phyloP scores from a whole-genome alignment of 2,888 invertebrate genomes.

The Phyllotreta cruciferae region DNA sequence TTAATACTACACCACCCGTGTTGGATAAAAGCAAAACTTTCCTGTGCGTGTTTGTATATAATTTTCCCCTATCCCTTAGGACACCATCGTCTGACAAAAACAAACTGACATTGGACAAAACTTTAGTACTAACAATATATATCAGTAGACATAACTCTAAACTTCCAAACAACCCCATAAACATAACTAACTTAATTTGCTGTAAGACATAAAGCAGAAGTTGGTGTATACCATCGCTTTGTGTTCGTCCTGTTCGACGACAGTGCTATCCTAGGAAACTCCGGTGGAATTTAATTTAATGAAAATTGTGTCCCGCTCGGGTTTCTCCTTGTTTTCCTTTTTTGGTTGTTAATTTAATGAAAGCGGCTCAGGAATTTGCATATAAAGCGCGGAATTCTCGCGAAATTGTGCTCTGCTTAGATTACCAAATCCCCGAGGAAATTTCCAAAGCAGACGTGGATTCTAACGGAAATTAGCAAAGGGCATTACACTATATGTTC shows the following conservation, averaged over 20 bases:
- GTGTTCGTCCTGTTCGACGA: not conserved
- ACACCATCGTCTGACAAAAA: constrained; percentile 46
- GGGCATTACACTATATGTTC: too few relatives aligned
- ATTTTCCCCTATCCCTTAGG: constrained; percentile 17
- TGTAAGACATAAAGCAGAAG: constrained; percentile 53
- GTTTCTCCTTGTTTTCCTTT: constrained; percentile 16
- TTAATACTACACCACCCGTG: too few relatives aligned
- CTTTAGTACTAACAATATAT: constrained; percentile 50
- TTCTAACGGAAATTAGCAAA: too few relatives aligned
- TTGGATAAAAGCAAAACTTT: not conserved
- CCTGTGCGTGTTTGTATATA: constrained; percentile 2
- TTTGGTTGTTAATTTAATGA: constrained; percentile 19
- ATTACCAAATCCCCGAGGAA: constrained; percentile 6
- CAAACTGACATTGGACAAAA: constrained; percentile 48
- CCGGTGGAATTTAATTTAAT: constrained; percentile 46
- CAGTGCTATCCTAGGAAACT: constrained; percentile 30
- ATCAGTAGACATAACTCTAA: constrained; percentile 52
- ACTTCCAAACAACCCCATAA: constrained; percentile 55
- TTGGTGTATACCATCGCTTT: constrained; percentile 43
- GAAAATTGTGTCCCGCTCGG: constrained; percentile 25
- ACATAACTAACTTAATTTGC: constrained; percentile 57
- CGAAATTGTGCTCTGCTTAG: constrained; percentile 2
- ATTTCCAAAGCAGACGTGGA: not conserved
- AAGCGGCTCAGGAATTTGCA: constrained; percentile 9
- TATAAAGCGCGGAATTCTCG: constrained; percentile 8